Conservation (phyloP, 2,888 invertebrate species). For the Ectropis crepuscularia region DNA sequence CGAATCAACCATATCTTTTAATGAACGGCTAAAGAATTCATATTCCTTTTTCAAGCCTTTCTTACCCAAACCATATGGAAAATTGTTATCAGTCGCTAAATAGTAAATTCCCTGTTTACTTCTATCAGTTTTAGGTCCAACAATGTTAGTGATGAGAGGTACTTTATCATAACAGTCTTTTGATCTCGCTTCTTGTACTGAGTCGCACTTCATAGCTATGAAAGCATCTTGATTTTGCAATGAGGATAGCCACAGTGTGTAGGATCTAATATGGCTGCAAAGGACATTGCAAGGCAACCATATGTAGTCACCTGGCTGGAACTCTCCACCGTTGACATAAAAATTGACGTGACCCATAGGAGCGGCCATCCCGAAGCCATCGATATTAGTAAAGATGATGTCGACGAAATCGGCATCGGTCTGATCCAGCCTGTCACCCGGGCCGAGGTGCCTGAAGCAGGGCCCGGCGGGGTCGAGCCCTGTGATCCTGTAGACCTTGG, state of each 20-base stretch:
- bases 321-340: conserved; percentile 73
- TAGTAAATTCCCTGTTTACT: conserved; percentile 56
- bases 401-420: conserved; percentile 71
- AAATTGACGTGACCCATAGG: conserved; percentile 69
- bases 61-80: conserved; percentile 63
- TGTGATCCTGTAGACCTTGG: conserved; percentile 59
- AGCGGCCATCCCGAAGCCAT: conserved; percentile 67
- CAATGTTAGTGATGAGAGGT: conserved; percentile 54
- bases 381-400: conserved; percentile 64
- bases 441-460: conserved; percentile 67
- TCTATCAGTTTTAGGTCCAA: conserved; percentile 53
- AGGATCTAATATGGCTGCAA: conserved; percentile 59
- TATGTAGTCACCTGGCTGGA: conserved; percentile 55
- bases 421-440: conserved; percentile 62
- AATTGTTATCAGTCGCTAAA: conserved; percentile 54
- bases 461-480: conserved; percentile 70
- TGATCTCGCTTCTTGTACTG: conserved; percentile 59
- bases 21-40: conserved; percentile 50
- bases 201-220: conserved; percentile 58
- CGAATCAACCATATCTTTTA: conserved; percentile 41
- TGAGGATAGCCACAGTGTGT: conserved; percentile 56
- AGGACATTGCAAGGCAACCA: conserved; percentile 53
- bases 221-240: conserved; percentile 55
- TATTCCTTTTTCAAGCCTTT: conserved; percentile 62
- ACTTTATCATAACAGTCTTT: conserved; percentile 53